Conservation (phyloP, 2,797 vertebrate species). For the Coranthus polyacanthus region DNA sequence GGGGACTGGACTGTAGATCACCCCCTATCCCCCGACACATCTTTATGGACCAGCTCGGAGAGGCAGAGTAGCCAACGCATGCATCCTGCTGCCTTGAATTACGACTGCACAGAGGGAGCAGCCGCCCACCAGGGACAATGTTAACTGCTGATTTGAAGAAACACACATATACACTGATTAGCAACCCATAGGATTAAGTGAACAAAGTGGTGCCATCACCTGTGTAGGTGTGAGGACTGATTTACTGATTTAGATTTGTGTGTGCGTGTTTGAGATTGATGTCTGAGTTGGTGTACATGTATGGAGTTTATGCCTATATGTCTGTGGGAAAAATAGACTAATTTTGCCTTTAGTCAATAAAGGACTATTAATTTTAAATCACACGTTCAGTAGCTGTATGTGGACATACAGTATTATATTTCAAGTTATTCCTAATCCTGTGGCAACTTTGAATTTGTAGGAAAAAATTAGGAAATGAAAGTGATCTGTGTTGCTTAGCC, state of each 20-base stretch:
- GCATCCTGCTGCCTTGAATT: conserved; percentile 59
- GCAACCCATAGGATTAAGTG: conserved; percentile 61
- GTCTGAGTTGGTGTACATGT: conserved; percentile 18
- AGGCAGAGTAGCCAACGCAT: conserved; percentile 42
- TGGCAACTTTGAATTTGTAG: too few relatives aligned
- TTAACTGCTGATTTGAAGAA: conserved; percentile 77
- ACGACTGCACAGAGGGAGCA: conserved; percentile 48
- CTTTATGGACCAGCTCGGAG: conserved; percentile 43
- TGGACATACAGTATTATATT: too few relatives aligned
- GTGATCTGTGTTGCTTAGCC: too few relatives aligned
- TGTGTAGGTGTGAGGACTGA: conserved; percentile 59
- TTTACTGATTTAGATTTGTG: conserved; percentile 40
- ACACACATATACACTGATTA: conserved; percentile 56
- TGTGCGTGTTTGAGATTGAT: conserved; percentile 4
- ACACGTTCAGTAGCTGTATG: background rate
- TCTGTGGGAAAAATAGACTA: conserved; percentile 14
- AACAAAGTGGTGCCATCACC: conserved; percentile 50
- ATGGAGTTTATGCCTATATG: conserved; percentile 10
- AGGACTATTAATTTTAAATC: conserved; percentile 1
- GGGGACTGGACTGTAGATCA: conserved; percentile 62
- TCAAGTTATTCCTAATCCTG: too few relatives aligned
- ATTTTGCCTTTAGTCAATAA: conserved; percentile 7
- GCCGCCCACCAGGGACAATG: conserved; percentile 63
- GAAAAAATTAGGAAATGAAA: too few relatives aligned
- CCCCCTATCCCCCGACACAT: conserved; percentile 24